phyloP scores from a whole-genome alignment of 1,140 invertebrate species.

The Holcopasites calliopsidis region DNA sequence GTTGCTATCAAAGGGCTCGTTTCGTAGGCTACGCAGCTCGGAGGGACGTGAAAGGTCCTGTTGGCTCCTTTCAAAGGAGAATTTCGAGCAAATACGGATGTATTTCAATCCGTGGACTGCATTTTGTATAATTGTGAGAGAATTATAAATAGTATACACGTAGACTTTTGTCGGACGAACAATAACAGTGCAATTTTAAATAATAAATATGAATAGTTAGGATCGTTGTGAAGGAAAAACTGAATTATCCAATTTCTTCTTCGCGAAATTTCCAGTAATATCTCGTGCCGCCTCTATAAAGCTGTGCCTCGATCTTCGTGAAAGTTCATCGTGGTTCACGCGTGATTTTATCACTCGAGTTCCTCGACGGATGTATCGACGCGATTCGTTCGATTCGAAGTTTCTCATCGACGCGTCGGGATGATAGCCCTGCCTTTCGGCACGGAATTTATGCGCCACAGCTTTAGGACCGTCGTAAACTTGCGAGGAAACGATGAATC shows the following conservation, averaged over 20 bases:
- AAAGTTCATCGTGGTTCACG: neutral
- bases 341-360: neutral
- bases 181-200: too few relatives aligned
- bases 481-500: slow-evolving; percentile 27
- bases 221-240: too few relatives aligned
- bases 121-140: too few relatives aligned
- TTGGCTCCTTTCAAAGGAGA: neutral
- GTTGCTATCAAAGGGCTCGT: neutral
- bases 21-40: neutral
- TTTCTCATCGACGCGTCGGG: slow-evolving; percentile 6
- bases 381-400: slow-evolving; percentile 1
- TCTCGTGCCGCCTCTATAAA: neutral
- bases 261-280: too few relatives aligned
- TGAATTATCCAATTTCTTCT: too few relatives aligned
- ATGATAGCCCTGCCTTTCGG: neutral
- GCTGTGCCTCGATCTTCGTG: neutral
- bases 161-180: too few relatives aligned
- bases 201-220: too few relatives aligned
- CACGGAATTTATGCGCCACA: slow-evolving; percentile 32
- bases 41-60: too few relatives aligned
- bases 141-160: too few relatives aligned
- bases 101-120: too few relatives aligned
- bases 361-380: neutral
- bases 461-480: slow-evolving; percentile 29
- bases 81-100: too few relatives aligned